Conservation (phyloP, 1,140 invertebrate species). For the Oedothorax gibbosus region DNA sequence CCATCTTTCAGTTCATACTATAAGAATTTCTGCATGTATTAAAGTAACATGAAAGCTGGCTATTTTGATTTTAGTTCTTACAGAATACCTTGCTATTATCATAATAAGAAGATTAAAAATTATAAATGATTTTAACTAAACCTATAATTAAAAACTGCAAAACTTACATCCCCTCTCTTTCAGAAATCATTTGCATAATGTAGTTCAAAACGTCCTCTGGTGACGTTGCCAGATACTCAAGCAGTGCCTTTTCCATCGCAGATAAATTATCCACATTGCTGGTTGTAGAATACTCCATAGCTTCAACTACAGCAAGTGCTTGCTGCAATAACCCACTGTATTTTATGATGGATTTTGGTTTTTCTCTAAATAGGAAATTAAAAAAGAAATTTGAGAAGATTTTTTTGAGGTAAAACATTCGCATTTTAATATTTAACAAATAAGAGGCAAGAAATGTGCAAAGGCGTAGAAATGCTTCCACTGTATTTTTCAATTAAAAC, state of each 20-base stretch:
- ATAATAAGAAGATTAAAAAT: too few relatives aligned
- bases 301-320: slow-evolving; percentile 65
- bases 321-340: slow-evolving; percentile 66
- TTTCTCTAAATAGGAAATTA: slow-evolving; percentile 6
- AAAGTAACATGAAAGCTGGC: too few relatives aligned
- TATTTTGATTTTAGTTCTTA: too few relatives aligned
- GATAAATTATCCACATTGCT: slow-evolving; percentile 35
- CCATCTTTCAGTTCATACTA: too few relatives aligned
- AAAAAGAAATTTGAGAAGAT: background rate
- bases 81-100: too few relatives aligned
- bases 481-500: too few relatives aligned
- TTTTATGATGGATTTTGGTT: slow-evolving; percentile 63
- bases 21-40: too few relatives aligned
- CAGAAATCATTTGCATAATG: slow-evolving; percentile 54
- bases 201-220: slow-evolving; percentile 44
- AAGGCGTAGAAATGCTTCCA: background rate
- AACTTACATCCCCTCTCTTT: slow-evolving; percentile 50
- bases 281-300: slow-evolving; percentile 62
- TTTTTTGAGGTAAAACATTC: too few relatives aligned
- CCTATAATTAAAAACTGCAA: background rate
- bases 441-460: background rate
- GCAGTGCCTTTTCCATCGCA: slow-evolving; percentile 38
- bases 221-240: slow-evolving; percentile 43
- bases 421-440: too few relatives aligned
- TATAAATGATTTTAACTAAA: too few relatives aligned